Base-by-base conservation (phyloP, 2,888 invertebrate genomes). In the Eubasilissa splendida region DNA sequence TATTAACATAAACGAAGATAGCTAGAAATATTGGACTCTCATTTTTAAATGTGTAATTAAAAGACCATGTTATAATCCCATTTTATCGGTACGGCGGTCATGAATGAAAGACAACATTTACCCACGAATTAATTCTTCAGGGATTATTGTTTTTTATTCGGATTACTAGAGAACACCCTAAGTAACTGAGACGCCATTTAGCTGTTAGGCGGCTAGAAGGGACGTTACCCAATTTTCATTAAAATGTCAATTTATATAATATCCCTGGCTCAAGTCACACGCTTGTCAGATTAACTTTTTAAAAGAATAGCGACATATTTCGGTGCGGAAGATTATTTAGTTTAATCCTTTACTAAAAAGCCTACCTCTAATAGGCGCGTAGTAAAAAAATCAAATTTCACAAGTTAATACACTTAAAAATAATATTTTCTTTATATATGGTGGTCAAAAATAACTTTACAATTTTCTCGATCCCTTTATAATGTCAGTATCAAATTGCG, bases 171-270 rank as follows among this genome's bases (percentile, higher is more conserved):
- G 42, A 42, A 42, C n/a, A 11, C n/a, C 58, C 58, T 58, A 74
- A 54, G 54, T 74, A 14, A 52, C n/a, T 33, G 74, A 74, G 54
- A 56, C 63, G 63, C 63, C 22, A n/a, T 58, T 58, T n/a, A 58
- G n/a, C 42, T 42, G 42, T 68, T 68, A 68, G 66, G 42, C 66
- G 66, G n/a, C 53, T 22, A 4, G 52, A 70, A 3, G 31, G 70
- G 70, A 70, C 31, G 53, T 31, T 10, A 31, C 52, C 70, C 54
- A 70, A 33, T 31, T 68, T 83, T 80, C 80, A 79, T 79, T 80
- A 82, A 80, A 80, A 80, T 79, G 74, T 80, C 82, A 80, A 83
- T 83, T 83, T 83, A 81, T 82, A 77, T 81, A 80, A 83, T 83
- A 80, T 73, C 76, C 76, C 59, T 70, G 76, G 77, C 52, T 56